Conservation (phyloP, 2,113 vertebrate genomes). For the Chascanopsetta lugubris region DNA sequence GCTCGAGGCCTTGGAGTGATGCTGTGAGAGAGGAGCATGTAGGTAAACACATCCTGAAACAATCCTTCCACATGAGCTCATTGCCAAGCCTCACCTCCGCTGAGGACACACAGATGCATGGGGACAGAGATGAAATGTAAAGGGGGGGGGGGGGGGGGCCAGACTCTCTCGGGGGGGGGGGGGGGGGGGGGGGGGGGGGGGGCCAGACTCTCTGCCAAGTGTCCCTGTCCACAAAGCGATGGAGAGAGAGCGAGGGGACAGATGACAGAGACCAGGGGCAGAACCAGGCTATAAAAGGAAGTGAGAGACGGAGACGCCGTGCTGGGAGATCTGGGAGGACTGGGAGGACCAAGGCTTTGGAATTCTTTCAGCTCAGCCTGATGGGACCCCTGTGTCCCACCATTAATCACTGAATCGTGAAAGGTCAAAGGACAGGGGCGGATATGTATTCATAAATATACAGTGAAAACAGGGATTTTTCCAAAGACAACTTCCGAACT, state of each 20-base stretch:
- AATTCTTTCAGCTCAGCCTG: constrained; percentile 62
- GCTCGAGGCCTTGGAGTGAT: neutral
- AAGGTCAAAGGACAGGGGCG: constrained; percentile 35
- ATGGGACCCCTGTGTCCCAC: constrained; percentile 53
- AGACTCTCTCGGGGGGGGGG: neutral
- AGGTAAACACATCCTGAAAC: constrained; percentile 66
- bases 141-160: neutral
- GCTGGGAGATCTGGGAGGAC: constrained; percentile 16
- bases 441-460: constrained; percentile 14
- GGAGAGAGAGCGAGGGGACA: constrained; percentile 43
- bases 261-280: constrained; percentile 48
- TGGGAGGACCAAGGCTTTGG: constrained; percentile 45
- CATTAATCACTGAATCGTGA: constrained; percentile 59
- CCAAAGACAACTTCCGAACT: constrained; percentile 31
- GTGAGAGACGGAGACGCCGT: constrained; percentile 28
- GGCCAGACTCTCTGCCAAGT: constrained; percentile 35
- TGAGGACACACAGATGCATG: constrained; percentile 51
- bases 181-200: constrained; percentile 9
- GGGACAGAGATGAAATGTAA: constrained; percentile 24
- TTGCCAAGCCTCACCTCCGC: constrained; percentile 31
- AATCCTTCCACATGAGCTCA: constrained; percentile 71
- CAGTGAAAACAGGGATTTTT: constrained; percentile 41
- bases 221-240: constrained; percentile 44
- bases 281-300: constrained; percentile 79
- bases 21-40: constrained; percentile 28